phyloP scores from a whole-genome alignment of 2,113 vertebrate genomes.

The Neodon shergylaensis region DNA sequence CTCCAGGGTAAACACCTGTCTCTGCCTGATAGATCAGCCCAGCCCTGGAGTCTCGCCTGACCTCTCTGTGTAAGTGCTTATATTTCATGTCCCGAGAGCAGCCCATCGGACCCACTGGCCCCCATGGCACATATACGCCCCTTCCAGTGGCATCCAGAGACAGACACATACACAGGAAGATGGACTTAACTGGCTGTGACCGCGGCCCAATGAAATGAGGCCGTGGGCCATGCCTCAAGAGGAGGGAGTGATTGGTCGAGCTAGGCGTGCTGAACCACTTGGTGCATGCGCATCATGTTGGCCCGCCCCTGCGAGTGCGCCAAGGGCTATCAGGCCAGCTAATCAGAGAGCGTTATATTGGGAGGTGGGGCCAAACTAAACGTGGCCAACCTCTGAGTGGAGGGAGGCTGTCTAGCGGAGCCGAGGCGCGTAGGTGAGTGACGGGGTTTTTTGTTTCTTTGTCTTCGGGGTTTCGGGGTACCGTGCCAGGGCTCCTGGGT shows the following conservation, averaged over 20 bases:
- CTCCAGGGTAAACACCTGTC: neutral
- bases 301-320: no score
- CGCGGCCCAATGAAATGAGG: neutral
- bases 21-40: neutral
- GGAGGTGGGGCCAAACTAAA: neutral
- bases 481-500: neutral
- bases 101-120: neutral
- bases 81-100: neutral
- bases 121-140: fast-evolving
- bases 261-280: neutral
- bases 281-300: neutral
- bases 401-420: neutral
- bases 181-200: neutral
- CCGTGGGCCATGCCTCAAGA: neutral
- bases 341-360: neutral
- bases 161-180: neutral
- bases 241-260: neutral
- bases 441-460: no score
- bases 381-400: neutral
- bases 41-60: neutral
- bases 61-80: no score
- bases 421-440: neutral
- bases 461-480: neutral
- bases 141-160: neutral
- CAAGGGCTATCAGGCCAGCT: no score